Evolutionary conservation across 2,888 invertebrate genomes (phyloP).

Genomic region (Synergus gifuensis): DNA sequence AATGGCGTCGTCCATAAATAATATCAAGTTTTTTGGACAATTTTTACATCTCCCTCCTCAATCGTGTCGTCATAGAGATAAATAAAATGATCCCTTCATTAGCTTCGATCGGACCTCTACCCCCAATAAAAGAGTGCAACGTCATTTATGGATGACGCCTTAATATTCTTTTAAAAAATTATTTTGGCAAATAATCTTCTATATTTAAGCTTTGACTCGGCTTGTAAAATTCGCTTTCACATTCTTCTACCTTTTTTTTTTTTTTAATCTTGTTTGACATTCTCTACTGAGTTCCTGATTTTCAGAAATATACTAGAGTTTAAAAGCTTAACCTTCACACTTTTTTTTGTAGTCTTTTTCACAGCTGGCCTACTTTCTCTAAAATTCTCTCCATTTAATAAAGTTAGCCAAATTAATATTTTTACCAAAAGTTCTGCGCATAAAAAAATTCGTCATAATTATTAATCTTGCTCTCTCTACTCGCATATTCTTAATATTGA

Average conservation of each 20-base stretch:
- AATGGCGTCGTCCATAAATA: not conserved
- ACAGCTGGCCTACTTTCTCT: not conserved
- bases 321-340: not conserved
- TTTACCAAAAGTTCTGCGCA: not conserved
- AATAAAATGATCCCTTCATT: too few relatives aligned
- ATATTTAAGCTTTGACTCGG: slow-evolving; percentile 1
- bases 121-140: too few relatives aligned
- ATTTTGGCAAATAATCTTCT: not conserved
- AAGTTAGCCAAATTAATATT: not conserved
- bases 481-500: not conserved
- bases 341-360: not conserved
- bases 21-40: too few relatives aligned
- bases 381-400: not conserved
- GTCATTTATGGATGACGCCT: too few relatives aligned
- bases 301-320: slow-evolving; percentile 3
- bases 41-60: too few relatives aligned
- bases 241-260: not conserved
- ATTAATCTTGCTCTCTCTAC: not conserved
- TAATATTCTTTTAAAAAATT: not conserved
- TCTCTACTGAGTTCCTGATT: slow-evolving; percentile 7
- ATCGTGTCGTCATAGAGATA: too few relatives aligned
- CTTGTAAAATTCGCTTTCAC: not conserved
- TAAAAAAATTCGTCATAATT: too few relatives aligned
- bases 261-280: not conserved
- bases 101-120: too few relatives aligned